Evolutionary conservation across 2,797 vertebrate species (phyloP), one percentile per base, ranked within the genome.

Genomic region (Phyllotis vaccarum): DNA sequence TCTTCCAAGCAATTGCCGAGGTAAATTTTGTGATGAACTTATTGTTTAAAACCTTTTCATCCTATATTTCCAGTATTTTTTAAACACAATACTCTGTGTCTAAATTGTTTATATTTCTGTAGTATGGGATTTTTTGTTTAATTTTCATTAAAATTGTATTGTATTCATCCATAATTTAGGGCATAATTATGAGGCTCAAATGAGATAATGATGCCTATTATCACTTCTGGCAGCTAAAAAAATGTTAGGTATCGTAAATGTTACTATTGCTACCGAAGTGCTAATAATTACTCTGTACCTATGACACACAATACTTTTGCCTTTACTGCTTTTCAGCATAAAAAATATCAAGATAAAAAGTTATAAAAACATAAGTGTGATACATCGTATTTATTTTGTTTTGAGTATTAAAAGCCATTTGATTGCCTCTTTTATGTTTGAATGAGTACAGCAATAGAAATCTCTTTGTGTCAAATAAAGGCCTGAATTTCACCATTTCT

Each of bases 131-230:
- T 91, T 89, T 37, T 66, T 16, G n/a, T 31, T 43, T 89, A 94
- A 81, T 92, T 95, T 93, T 46, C 66, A 95, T 95, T 95, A 96
- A 92, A 95, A 93, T 95, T 94, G 22, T 78, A 81, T 91, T 86
- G 76, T 86, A 82, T 93, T 96, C 62, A 90, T 96, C 6, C 66
- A 96, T 95, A 97, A 97, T 96, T 96, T 95, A 96, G 3, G 91
- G 2, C 27, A 56, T 24, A 34, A 10, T 76, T 93, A 88, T 80
- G 60, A 96, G 34, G 7, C 24, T 89, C 86, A 95, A 81, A 86
- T 89, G 72, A 92, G 88, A 79, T 96, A 89, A 85, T 70, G 89
- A 90, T 75, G 13, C 5, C 86, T 43, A 93, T 93, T 89, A 92
- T 24, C 49, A 72, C 86, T 66, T 93, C 90, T 83, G 87, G 60